A percentile compares a stretch with the other conserved stretches of the same genome.
phyloP scores from a whole-genome alignment of 2,797 vertebrate genomes.

The Hafferia zeledoni region DNA sequence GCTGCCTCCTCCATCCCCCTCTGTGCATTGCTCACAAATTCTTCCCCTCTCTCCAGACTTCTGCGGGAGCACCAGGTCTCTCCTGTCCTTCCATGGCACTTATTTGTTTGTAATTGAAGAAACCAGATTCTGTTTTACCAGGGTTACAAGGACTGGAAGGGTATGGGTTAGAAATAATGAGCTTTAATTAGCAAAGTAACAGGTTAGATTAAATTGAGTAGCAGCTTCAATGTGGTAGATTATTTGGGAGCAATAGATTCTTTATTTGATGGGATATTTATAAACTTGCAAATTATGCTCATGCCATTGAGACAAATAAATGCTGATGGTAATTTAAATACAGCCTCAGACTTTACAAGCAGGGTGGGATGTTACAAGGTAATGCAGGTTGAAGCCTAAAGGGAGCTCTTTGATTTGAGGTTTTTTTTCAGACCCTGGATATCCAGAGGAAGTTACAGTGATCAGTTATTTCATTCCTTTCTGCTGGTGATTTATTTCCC shows the following conservation, averaged over 20 bases:
- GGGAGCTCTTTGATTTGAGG: neutral
- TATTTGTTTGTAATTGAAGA: neutral
- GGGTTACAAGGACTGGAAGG: neutral
- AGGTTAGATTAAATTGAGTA: neutral
- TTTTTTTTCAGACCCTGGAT: neutral
- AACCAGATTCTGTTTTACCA: neutral
- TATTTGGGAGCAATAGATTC: neutral
- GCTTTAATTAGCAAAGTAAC: neutral
- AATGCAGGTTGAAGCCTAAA: neutral
- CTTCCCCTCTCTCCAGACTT: neutral
- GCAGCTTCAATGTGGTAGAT: neutral
- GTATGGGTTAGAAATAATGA: neutral
- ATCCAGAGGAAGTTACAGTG: neutral
- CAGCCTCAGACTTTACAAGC: neutral
- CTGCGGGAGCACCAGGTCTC: neutral
- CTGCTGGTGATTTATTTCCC: neutral
- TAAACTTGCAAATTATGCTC: neutral
- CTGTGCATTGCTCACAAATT: neutral
- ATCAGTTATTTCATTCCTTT: neutral
- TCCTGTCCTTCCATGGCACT: neutral
- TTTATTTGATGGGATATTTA: neutral
- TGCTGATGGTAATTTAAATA: neutral
- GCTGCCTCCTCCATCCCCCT: neutral
- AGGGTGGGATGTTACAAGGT: neutral
- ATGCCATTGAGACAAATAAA: neutral